Evolutionary conservation across 1,140 invertebrate species (phyloP).

Genomic region (Battus philenor): DNA sequence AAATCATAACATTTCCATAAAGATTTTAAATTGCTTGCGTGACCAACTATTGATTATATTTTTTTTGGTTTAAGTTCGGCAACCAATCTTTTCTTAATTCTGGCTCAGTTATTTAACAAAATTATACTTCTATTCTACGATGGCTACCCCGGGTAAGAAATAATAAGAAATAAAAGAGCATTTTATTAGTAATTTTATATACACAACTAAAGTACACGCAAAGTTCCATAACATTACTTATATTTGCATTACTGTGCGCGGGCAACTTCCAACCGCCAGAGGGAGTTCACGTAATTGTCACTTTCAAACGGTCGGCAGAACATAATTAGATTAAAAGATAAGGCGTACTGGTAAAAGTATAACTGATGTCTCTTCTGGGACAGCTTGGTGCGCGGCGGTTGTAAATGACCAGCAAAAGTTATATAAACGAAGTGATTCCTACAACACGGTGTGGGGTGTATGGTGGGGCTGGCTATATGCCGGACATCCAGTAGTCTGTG

Average conservation of each 20-base stretch:
- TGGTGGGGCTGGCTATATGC: slow-evolving; percentile 28
- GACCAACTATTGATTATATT: too few relatives aligned
- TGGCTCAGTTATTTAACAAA: too few relatives aligned
- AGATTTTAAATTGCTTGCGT: too few relatives aligned
- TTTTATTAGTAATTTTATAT: slow-evolving; percentile 54
- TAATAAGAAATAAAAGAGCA: slow-evolving; percentile 19
- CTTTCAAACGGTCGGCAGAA: too few relatives aligned
- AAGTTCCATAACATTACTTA: slow-evolving; percentile 26
- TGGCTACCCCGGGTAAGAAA: too few relatives aligned
- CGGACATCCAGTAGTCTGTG: slow-evolving; percentile 28
- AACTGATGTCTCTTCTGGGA: background rate
- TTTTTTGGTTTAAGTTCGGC: too few relatives aligned
- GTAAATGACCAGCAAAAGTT: slow-evolving; percentile 39
- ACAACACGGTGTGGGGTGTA: background rate
- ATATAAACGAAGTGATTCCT: slow-evolving; percentile 13
- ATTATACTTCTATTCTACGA: too few relatives aligned
- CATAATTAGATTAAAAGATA: too few relatives aligned
- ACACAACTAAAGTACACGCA: slow-evolving; percentile 39
- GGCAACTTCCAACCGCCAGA: slow-evolving; percentile 32
- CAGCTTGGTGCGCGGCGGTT: background rate
- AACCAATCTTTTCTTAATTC: too few relatives aligned
- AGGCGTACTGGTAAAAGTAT: slow-evolving; percentile 1
- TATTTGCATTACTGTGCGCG: slow-evolving; percentile 26
- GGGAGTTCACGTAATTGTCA: too few relatives aligned
- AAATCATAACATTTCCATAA: too few relatives aligned